A percentile compares a stretch with the other conserved stretches of the same genome.
These are phyloP conservation scores for Pachyuromys duprasi DNA, from an alignment of 2,797 vertebrate species.

Conservation along the genomic window DNA sequence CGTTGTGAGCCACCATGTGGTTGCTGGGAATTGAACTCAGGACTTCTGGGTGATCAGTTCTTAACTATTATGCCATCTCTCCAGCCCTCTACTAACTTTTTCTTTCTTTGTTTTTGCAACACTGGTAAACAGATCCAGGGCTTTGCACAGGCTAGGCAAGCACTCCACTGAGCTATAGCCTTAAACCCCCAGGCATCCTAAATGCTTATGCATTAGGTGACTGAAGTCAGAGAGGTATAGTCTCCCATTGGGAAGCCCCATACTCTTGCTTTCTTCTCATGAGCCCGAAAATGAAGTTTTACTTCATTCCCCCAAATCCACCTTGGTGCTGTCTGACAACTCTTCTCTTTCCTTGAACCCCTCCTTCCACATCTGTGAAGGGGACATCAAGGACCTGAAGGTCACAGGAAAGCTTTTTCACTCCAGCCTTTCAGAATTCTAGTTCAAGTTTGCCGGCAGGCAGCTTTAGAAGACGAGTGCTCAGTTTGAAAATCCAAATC, in stretches of 20 bases:
- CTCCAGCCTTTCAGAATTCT: neutral
- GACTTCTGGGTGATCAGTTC: no score
- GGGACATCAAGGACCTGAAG: neutral
- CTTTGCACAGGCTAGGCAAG: neutral
- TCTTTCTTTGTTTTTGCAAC: neutral
- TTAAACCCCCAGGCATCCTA: neutral
- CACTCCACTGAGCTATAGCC: neutral
- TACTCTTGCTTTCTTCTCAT: neutral
- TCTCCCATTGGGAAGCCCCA: fast-evolving
- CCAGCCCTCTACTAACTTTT: neutral
- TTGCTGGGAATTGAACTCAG: no score
- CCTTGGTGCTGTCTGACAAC: neutral
- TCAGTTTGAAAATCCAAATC: neutral
- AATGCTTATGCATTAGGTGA: neutral
- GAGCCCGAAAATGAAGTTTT: neutral
- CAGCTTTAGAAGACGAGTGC: neutral
- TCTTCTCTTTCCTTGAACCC: neutral
- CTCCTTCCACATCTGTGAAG: neutral
- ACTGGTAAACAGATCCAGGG: neutral
- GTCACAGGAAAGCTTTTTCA: fast-evolving
- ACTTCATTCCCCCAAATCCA: neutral
- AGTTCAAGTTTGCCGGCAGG: neutral
- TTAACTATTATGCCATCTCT: no score
- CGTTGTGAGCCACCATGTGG: no score
- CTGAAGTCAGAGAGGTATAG: neutral